These are phyloP conservation scores for Apodemia zela DNA, from an alignment of 2,888 invertebrate species.

Conservation along the genomic window DNA sequence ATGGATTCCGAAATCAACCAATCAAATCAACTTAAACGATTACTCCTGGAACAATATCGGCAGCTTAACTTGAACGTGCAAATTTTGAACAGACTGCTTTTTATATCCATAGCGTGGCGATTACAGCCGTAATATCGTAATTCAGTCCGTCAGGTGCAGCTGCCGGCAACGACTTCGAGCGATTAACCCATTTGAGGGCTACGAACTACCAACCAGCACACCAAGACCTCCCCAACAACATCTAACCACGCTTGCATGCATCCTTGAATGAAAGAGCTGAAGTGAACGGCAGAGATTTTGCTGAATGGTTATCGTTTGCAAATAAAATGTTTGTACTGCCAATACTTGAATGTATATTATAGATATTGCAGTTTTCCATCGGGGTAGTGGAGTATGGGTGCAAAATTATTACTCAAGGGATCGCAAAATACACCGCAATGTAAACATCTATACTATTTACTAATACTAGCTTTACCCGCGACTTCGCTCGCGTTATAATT, in stretches of 20 bases:
- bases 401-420: background rate
- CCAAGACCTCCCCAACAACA: constrained; percentile 41
- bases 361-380: constrained; percentile 46
- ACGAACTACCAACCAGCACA: constrained; percentile 38
- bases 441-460: background rate
- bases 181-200: constrained; percentile 70
- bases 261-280: constrained; percentile 27
- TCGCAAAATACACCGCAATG: background rate
- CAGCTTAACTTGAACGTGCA: constrained; percentile 21
- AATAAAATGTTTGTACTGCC: constrained; percentile 59
- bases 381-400: constrained; percentile 28
- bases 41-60: background rate
- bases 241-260: constrained; percentile 28
- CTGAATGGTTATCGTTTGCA: constrained; percentile 40
- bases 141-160: constrained; percentile 74
- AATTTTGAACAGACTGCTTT: constrained; percentile 29
- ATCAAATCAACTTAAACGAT: too few relatives aligned
- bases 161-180: constrained; percentile 62
- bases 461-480: background rate
- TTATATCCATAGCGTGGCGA: constrained; percentile 33
- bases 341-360: constrained; percentile 60
- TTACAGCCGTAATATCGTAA: constrained; percentile 56
- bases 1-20: too few relatives aligned
- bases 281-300: constrained; percentile 37
- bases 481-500: background rate